Conservation (phyloP, 2,113 vertebrate genomes). For the Calidris pugnax region DNA sequence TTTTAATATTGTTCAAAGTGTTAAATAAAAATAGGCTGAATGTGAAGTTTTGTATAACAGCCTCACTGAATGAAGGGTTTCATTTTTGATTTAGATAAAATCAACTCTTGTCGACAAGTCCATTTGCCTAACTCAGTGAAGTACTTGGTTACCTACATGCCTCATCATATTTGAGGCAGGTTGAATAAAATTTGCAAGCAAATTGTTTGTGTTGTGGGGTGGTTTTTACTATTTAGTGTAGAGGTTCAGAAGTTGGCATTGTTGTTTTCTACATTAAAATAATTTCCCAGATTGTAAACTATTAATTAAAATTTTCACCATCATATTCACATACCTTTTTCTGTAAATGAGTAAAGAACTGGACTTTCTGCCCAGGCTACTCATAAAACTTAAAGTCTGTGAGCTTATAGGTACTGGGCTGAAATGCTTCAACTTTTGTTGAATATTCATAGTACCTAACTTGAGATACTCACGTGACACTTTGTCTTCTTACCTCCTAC, state of each 20-base stretch:
- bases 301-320: not conserved
- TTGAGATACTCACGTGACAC: not conserved
- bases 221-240: not conserved
- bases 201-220: not conserved
- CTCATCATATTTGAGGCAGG: not conserved
- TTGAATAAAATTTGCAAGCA: not conserved
- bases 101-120: not conserved
- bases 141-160: not conserved
- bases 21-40: conserved; percentile 29
- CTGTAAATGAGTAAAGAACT: not conserved
- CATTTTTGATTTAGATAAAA: not conserved
- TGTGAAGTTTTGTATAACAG: not conserved
- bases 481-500: not conserved
- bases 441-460: not conserved
- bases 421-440: not conserved
- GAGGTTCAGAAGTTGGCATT: not conserved
- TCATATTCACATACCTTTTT: not conserved
- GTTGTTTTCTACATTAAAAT: not conserved
- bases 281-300: not conserved
- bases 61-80: not conserved
- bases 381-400: not conserved
- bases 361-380: not conserved
- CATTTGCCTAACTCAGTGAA: not conserved
- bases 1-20: conserved; percentile 24
- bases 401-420: not conserved